Base-by-base conservation (phyloP, 2,797 vertebrate genomes). In the Notoglanidium macrostoma region DNA sequence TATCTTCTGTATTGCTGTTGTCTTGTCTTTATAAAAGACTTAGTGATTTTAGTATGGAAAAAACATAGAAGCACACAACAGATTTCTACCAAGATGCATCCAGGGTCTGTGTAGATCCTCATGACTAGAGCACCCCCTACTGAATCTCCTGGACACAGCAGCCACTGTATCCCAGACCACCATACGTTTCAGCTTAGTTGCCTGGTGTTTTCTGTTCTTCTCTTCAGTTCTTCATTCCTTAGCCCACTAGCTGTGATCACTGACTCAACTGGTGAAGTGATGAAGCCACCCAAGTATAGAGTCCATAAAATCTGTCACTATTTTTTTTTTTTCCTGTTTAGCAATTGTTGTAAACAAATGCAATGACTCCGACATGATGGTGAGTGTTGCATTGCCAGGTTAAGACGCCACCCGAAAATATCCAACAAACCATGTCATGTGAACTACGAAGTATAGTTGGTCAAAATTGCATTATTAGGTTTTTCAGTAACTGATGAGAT, bases 101-200 rank as follows among this genome's bases (percentile, higher is more conserved):
- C 44, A 32, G 79, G 63, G 65, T 65, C 79, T 73, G 49, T 68
- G 54, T 44, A 57, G 70, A 57, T 77, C 78, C 40, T 59, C n/a
- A 83, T 63, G 85, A 91, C 91, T 90, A 91, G 92, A 92, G 91
- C 94, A 19, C 94, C 94, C 93, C 92, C 94, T 92, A 87, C 92
- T 90, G 91, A 85, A 85, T 91, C 92, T 91, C 86, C 91, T 92
- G 90, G 86, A 86, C 72, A 88, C 86, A 8, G 85, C 83, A 83
- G 54, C 77, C 44, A 65, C 26, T 8, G 57, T 46, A n/a, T 81
- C 35, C n/a, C 57, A 63, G 57, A 80, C 32, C 57, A n/a, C 57
- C 15, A 89, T 59, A 54, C 65, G 51, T 70, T 86, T 83, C 35
- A 29, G 55, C 19, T 78, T 23, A 85, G 68, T 32, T 46, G 44